Percentiles rank a stretch among this genome's conserved stretches.
Evolutionary conservation across 2,888 invertebrate genomes (phyloP).

Genomic region (Eilema griseolum): DNA sequence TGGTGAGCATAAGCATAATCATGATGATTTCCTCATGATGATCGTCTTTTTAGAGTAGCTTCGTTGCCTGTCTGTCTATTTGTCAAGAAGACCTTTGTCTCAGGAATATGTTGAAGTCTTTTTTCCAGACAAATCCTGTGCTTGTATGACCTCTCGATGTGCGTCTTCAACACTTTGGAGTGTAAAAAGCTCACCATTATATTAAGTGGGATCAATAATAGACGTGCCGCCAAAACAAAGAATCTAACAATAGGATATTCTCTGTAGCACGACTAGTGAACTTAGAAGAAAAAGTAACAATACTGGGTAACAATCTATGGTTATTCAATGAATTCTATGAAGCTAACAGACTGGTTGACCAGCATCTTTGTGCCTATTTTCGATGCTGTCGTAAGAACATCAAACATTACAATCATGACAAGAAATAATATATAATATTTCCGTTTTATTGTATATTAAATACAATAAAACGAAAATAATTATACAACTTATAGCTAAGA

Average conservation of each 20-base stretch:
- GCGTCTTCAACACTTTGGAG: neutral
- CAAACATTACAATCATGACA: too few relatives aligned
- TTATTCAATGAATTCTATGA: neutral
- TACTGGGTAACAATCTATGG: conserved; percentile 5
- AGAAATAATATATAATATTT: too few relatives aligned
- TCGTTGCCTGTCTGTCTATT: too few relatives aligned
- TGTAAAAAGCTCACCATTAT: conserved; percentile 3
- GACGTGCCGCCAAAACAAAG: conserved; percentile 7
- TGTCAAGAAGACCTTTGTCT: too few relatives aligned
- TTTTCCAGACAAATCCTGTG: neutral
- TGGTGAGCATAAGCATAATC: too few relatives aligned
- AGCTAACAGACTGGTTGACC: neutral
- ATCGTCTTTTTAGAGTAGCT: too few relatives aligned
- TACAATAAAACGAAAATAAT: too few relatives aligned
- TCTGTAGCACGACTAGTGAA: neutral
- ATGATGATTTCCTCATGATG: too few relatives aligned
- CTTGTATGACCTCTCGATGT: neutral
- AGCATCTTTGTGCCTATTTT: neutral
- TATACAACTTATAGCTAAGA: too few relatives aligned
- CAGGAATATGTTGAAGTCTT: neutral
- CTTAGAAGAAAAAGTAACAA: conserved; percentile 20
- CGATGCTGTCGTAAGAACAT: neutral
- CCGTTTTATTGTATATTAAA: too few relatives aligned
- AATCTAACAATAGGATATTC: conserved; percentile 15
- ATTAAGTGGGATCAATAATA: conserved; percentile 6